These are phyloP conservation scores for Tyrophagus putrescentiae DNA, from an alignment of 1,140 invertebrate species.

Conservation along the genomic window DNA sequence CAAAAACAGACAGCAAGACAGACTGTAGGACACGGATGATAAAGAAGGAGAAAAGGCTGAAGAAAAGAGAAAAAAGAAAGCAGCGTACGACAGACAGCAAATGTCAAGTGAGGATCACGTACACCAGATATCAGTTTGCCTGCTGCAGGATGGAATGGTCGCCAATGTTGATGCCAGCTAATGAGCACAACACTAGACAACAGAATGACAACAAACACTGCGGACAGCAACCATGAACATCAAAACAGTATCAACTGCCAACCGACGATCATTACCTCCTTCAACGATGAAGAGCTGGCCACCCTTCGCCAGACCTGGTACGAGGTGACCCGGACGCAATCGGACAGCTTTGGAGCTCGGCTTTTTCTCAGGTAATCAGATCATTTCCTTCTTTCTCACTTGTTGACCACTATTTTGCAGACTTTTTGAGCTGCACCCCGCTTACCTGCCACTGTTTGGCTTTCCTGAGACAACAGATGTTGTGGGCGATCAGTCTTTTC, in stretches of 20 bases:
- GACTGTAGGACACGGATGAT: no score
- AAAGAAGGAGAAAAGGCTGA: no score
- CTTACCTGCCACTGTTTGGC: constrained; percentile 3
- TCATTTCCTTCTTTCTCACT: background rate
- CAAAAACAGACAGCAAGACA: no score
- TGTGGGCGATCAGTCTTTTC: background rate
- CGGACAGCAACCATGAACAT: no score
- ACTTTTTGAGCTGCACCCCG: background rate
- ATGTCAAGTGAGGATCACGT: no score
- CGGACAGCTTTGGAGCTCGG: background rate
- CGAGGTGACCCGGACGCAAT: background rate
- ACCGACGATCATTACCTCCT: no score
- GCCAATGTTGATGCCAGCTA: background rate
- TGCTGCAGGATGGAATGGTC: no score
- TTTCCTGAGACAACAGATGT: background rate
- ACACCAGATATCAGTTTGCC: no score
- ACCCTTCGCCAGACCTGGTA: background rate
- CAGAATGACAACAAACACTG: background rate
- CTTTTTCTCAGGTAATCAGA: constrained; percentile 13
- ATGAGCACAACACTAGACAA: background rate
- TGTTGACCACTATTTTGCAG: background rate
- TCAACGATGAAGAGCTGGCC: background rate
- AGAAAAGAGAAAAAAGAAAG: no score
- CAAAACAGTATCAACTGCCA: no score
- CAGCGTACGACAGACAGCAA: no score